Evolutionary conservation across 2,797 vertebrate species (phyloP), one percentile per base, ranked within the genome.

Genomic region (Megaceryle alcyon): DNA sequence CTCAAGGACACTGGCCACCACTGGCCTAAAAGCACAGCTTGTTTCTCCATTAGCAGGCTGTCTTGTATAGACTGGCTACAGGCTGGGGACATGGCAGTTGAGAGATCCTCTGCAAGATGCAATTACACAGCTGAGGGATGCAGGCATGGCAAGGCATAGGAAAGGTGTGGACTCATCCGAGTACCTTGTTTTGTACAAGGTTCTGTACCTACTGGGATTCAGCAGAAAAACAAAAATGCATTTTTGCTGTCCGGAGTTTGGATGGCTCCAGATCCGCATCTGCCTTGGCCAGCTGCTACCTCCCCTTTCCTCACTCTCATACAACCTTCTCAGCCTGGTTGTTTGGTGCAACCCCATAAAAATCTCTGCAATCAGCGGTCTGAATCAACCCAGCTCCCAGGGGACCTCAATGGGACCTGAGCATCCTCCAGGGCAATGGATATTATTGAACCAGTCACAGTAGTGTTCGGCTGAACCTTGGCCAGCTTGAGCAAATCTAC

Each of bases 101-200:
- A 10, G 2, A 48, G 37, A 41, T 18, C 28, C 54, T 44, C 51
- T 41, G 35, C 61, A 49, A 56, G n/a, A 20, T 7, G 16, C 2
- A 43, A 25, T 28, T 6, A 23, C 29, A 53, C 39, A 29, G 35
- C 60, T 3, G 1, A 60, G 20, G 17, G 19, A 12, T 1, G 3
- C 0, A 1, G n/a, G 43, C 15, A 70, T 0, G 1, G 19, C 5
- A 75, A 29, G 37, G 15, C 51, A 25, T 3, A 9, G 61, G 33
- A 43, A 83, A 71, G 66, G 17, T 7, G 26, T 0, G 4, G 41
- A 18, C 14, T 51, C 10, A 1, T 12, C 18, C 0, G 0, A 59
- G 20, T 16, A 31, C 29, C n/a, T 63, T 25, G 14, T 12, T 70
- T 48, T 48, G 35, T 37, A 18, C 21, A 17, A 18, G 29, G n/a